phyloP scores from a whole-genome alignment of 2,113 vertebrate species.

The Salvelinus sp. region DNA sequence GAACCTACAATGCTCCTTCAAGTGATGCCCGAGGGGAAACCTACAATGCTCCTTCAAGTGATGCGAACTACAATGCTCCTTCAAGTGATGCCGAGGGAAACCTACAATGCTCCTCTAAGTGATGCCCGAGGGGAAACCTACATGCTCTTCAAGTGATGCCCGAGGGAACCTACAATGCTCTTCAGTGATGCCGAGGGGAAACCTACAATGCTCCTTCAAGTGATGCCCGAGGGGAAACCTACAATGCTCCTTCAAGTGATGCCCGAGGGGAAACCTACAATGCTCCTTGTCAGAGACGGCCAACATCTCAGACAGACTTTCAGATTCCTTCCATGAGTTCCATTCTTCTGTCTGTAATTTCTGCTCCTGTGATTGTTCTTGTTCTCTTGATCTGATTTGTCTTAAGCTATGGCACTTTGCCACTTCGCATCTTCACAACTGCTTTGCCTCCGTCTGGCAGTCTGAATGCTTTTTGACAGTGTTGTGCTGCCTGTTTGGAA shows the following conservation, averaged over 20 bases:
- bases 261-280: not conserved
- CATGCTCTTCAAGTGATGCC: too few species aligned
- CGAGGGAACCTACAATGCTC: too few species aligned
- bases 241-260: not conserved
- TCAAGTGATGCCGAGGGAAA: too few species aligned
- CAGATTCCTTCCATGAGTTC: not conserved
- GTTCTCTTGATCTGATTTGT: not conserved
- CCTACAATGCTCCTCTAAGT: too few species aligned
- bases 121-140: too few species aligned
- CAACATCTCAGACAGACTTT: not conserved
- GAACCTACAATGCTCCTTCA: too few species aligned
- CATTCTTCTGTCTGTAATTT: not conserved
- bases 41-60: too few species aligned
- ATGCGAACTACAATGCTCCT: too few species aligned
- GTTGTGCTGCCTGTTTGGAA: not conserved
- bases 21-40: too few species aligned
- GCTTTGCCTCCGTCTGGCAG: not conserved
- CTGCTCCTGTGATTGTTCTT: not conserved
- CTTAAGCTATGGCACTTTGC: not conserved
- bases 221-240: too few species aligned
- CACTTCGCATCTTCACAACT: not conserved
- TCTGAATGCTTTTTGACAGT: not conserved
- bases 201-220: too few species aligned
- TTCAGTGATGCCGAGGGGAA: too few species aligned
- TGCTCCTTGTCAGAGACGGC: not conserved